Evolutionary conservation across 1,140 invertebrate genomes (phyloP).

Genomic region (Drepana arcuata): DNA sequence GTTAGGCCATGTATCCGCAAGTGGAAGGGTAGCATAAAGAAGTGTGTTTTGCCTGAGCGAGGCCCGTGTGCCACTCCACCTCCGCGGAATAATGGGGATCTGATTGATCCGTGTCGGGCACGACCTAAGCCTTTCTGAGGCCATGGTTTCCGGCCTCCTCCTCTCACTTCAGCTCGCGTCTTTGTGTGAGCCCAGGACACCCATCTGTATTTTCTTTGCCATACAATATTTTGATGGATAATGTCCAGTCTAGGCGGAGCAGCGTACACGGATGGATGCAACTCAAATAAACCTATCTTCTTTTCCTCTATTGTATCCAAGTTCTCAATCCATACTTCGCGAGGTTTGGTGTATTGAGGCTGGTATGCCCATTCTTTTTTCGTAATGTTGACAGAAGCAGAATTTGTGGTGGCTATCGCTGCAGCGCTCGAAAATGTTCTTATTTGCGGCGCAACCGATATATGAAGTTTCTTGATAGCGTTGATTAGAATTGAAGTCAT

Average conservation of each 20-base stretch:
- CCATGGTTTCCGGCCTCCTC: constrained; percentile 94
- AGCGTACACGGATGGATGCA: constrained; percentile 93
- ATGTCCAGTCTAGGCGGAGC: constrained; percentile 89
- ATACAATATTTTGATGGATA: constrained; percentile 88
- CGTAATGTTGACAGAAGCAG: constrained; percentile 30
- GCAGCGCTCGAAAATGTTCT: constrained; percentile 24
- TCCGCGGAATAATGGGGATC: constrained; percentile 87
- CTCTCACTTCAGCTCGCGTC: constrained; percentile 86
- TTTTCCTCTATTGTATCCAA: constrained; percentile 84
- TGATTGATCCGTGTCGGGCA: constrained; percentile 92
- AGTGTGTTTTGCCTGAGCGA: constrained; percentile 88
- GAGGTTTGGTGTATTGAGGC: constrained; percentile 73
- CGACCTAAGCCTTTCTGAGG: constrained; percentile 94
- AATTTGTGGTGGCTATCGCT: constrained; percentile 12
- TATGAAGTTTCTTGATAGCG: constrained; percentile 45
- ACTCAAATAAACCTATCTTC: constrained; percentile 86
- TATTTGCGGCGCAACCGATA: constrained; percentile 34
- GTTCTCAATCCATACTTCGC: constrained; percentile 95
- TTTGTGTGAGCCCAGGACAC: constrained; percentile 84
- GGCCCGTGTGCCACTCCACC: constrained; percentile 93
- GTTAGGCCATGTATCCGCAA: constrained; percentile 85
- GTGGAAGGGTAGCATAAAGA: constrained; percentile 92
- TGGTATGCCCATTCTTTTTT: constrained; percentile 64
- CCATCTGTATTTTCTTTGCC: constrained; percentile 89
- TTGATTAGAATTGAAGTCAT: constrained; percentile 48